Evolutionary conservation across 2,113 vertebrate species (phyloP).

Genomic region (Pterocles orientalis): DNA sequence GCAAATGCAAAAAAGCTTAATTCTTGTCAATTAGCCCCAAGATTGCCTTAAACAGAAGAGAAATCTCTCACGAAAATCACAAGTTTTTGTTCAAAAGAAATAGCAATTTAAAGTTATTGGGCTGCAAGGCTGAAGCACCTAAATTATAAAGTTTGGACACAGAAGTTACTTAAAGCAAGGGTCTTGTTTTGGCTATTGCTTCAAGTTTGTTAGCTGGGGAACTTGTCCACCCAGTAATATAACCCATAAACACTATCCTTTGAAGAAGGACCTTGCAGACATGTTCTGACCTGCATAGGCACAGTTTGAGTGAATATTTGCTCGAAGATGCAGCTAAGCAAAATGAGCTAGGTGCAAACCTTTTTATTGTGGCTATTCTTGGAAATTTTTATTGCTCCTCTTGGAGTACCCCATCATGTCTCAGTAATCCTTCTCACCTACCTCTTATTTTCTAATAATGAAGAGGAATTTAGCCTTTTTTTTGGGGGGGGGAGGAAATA

Average conservation of each 20-base stretch:
- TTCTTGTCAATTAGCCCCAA: not conserved
- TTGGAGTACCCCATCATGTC: not conserved
- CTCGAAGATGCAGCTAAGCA: not conserved
- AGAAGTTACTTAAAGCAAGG: not conserved
- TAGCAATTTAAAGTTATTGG: not conserved
- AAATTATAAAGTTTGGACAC: fast-evolving
- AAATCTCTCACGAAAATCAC: not conserved
- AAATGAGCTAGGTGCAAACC: not conserved
- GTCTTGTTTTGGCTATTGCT: not conserved
- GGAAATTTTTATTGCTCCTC: not conserved
- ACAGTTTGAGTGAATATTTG: not conserved
- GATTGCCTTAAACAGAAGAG: not conserved
- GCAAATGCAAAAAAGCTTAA: not conserved
- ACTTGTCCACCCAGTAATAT: not conserved
- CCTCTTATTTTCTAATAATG: not conserved
- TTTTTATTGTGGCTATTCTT: not conserved
- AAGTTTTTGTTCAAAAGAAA: not conserved
- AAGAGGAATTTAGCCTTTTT: not conserved
- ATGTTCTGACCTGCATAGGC: not conserved
- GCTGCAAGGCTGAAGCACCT: not conserved
- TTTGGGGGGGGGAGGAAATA: not conserved
- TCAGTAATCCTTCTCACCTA: not conserved
- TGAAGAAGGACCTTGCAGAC: not conserved
- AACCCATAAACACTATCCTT: not conserved
- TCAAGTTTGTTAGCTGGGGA: not conserved